phyloP scores from a whole-genome alignment of 2,888 invertebrate genomes.

The Phortica magna region DNA sequence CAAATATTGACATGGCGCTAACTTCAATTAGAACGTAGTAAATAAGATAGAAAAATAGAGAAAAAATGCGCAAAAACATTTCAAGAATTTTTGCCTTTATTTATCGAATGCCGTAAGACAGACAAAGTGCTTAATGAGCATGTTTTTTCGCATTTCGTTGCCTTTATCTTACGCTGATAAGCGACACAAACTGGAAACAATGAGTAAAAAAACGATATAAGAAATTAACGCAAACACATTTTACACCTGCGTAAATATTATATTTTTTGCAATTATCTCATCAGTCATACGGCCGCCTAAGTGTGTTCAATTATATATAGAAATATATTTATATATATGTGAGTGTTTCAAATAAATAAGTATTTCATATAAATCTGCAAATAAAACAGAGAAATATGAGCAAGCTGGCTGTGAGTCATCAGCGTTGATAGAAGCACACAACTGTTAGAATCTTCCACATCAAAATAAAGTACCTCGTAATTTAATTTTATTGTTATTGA shows the following conservation, averaged over 20 bases:
- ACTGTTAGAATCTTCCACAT: too few relatives aligned
- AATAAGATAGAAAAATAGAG: too few relatives aligned
- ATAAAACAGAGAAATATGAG: not conserved
- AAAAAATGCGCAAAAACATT: not conserved
- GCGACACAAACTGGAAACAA: not conserved
- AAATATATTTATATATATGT: not conserved
- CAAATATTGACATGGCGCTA: not conserved
- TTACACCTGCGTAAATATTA: conserved; percentile 16
- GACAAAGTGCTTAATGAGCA: not conserved
- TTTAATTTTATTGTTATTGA: too few relatives aligned
- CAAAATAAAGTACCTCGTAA: too few relatives aligned
- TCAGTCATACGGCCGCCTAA: not conserved
- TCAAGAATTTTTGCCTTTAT: not conserved
- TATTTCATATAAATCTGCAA: not conserved
- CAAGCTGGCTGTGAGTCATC: not conserved
- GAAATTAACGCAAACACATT: conserved; percentile 3
- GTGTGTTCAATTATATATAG: not conserved
- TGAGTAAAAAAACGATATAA: not conserved
- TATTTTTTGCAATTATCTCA: conserved; percentile 10
- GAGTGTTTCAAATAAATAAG: not conserved
- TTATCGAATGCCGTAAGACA: not conserved
- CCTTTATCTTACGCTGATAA: not conserved
- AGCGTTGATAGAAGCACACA: too few relatives aligned
- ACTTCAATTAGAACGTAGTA: conserved; percentile 1
- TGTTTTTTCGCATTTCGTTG: not conserved